Conservation (phyloP, 30 jellyfish, hydroid and myxozoan genomes). For the Aurelia aurita complex sp. Pacific region DNA sequence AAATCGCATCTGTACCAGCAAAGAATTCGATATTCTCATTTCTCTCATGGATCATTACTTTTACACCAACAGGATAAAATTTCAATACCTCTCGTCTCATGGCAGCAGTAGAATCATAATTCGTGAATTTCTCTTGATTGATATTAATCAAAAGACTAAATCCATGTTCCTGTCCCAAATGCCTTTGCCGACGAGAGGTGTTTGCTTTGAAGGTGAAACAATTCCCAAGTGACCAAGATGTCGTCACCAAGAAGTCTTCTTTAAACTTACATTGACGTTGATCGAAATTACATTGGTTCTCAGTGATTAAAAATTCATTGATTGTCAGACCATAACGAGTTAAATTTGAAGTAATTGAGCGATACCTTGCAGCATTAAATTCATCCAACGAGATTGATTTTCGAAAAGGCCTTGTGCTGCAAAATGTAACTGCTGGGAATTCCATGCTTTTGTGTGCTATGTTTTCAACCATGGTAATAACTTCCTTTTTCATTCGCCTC, state of each 20-base stretch:
- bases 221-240: conserved; percentile 2
- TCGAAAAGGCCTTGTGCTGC: neutral
- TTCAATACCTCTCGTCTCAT: no score
- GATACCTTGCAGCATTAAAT: no score
- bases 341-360: neutral
- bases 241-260: neutral
- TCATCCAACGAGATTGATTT: no score
- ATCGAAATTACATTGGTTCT: neutral
- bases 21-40: neutral
- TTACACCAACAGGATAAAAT: neutral
- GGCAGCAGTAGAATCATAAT: neutral
- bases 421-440: neutral
- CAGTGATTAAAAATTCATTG: neutral
- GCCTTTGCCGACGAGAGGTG: neutral
- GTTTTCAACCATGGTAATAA: neutral
- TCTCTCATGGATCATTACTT: neutral
- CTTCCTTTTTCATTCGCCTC: neutral
- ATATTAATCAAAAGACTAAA: neutral
- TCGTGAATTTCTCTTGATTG: neutral
- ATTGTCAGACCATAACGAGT: neutral
- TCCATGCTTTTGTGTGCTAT: neutral
- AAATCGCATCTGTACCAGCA: neutral
- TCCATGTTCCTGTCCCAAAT: neutral
- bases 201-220: conserved; percentile 1
- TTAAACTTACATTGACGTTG: neutral